phyloP scores from a whole-genome alignment of 1,140 invertebrate genomes.

The Drosophila lacertosa region DNA sequence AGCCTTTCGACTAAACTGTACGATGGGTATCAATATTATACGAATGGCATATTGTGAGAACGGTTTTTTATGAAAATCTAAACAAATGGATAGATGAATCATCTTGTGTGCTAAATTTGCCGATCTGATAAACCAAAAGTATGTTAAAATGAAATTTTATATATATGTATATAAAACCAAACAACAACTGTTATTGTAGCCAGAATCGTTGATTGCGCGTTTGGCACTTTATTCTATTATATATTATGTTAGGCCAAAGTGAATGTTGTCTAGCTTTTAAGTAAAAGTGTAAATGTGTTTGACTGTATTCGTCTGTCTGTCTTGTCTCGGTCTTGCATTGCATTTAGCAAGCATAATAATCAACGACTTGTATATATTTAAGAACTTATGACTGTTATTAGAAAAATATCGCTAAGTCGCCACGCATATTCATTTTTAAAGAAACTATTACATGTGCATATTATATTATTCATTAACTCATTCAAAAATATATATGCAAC shows the following conservation, averaged over 20 bases:
- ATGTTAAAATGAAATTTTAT: slow-evolving; percentile 60
- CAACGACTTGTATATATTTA: slow-evolving; percentile 56
- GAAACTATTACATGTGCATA: slow-evolving; percentile 19
- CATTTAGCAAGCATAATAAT: slow-evolving; percentile 50
- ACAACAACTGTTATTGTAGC: slow-evolving; percentile 72
- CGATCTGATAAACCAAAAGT: slow-evolving; percentile 72
- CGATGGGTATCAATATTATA: slow-evolving; percentile 99
- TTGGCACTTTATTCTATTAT: slow-evolving; percentile 55
- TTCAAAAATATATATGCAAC: slow-evolving; percentile 30
- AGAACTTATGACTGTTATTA: slow-evolving; percentile 27
- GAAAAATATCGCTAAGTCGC: slow-evolving; percentile 22
- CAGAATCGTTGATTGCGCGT: slow-evolving; percentile 68
- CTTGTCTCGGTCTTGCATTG: slow-evolving; percentile 41
- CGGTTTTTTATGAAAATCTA: slow-evolving; percentile 84
- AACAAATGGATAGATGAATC: slow-evolving; percentile 22
- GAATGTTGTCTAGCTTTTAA: slow-evolving; percentile 45
- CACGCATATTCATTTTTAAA: slow-evolving; percentile 19
- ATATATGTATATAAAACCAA: slow-evolving; percentile 69
- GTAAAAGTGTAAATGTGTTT: slow-evolving; percentile 63
- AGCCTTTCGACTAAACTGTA: slow-evolving; percentile 99
- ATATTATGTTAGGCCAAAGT: slow-evolving; percentile 34
- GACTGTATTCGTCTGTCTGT: slow-evolving; percentile 57
- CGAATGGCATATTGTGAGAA: slow-evolving; percentile 95
- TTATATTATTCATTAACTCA: slow-evolving; percentile 25
- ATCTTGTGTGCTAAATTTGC: slow-evolving; percentile 29